Evolutionary conservation across 2,797 vertebrate species (phyloP).

Genomic region (Anomalospiza imberbis): DNA sequence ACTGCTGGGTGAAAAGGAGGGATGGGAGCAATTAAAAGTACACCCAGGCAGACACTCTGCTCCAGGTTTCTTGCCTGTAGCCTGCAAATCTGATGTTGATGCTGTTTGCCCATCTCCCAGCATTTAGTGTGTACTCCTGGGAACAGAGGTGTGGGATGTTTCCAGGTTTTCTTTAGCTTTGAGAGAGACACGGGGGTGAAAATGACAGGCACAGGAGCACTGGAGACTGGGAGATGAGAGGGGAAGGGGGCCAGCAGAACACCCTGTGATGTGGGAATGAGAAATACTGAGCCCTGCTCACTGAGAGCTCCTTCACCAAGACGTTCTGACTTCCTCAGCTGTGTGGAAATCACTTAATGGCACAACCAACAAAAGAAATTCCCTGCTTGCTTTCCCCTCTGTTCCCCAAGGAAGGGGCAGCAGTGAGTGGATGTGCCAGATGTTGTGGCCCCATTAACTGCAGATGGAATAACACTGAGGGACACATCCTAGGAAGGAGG

Average conservation of each 20-base stretch:
- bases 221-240: not conserved
- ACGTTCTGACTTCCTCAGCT: not conserved
- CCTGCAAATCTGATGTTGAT: fast-evolving
- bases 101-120: not conserved
- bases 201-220: not conserved
- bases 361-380: not conserved
- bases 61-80: not conserved
- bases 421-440: fast-evolving
- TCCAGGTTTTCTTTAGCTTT: not conserved
- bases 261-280: not conserved
- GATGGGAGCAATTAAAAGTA: fast-evolving
- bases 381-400: not conserved
- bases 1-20: not conserved
- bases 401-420: not conserved
- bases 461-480: not conserved
- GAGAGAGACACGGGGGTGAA: not conserved
- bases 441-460: not conserved
- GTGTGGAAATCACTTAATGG: not conserved
- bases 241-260: not conserved
- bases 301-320: not conserved
- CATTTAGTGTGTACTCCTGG: fast-evolving
- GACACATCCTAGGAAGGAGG: not conserved
- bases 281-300: not conserved
- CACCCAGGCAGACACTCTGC: fast-evolving
- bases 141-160: not conserved